A percentile compares a stretch with the other conserved stretches of the same genome.
Conservation (phyloP, 2,888 invertebrate genomes). For the Apamea anceps region DNA sequence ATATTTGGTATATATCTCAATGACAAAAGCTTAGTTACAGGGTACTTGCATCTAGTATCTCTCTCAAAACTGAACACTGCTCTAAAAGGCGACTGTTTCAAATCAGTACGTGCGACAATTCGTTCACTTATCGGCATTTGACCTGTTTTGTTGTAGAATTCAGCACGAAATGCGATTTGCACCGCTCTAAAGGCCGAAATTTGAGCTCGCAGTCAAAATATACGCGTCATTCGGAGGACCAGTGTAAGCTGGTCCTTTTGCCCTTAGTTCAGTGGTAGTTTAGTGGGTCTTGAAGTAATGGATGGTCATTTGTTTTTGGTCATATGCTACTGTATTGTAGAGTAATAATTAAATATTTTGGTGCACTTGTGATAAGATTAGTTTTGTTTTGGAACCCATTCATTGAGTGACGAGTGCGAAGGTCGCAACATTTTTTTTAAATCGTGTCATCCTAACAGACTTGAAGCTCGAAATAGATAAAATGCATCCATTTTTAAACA, state of each 20-base stretch:
- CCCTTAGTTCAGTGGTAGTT: background rate
- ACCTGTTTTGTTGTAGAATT: slow-evolving; percentile 76
- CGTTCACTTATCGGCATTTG: slow-evolving; percentile 70
- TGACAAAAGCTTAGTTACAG: background rate
- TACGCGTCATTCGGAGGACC: slow-evolving; percentile 54
- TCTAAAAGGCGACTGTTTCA: slow-evolving; percentile 44
- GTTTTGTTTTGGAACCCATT: slow-evolving; percentile 29
- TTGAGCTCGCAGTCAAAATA: slow-evolving; percentile 76
- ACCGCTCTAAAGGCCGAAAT: slow-evolving; percentile 71
- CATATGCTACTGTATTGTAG: slow-evolving; percentile 21
- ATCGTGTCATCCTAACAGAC: background rate
- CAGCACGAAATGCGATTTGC: slow-evolving; percentile 79
- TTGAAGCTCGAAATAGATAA: background rate
- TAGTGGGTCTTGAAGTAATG: slow-evolving; percentile 14
- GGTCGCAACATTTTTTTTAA: background rate
- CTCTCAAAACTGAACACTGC: background rate
- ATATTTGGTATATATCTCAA: too few species aligned
- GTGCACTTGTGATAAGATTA: slow-evolving; percentile 47
- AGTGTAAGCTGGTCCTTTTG: slow-evolving; percentile 16
- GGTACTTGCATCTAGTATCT: slow-evolving; percentile 4
- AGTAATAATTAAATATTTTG: slow-evolving; percentile 32
- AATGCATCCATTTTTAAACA: background rate
- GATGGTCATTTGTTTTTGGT: slow-evolving; percentile 21
- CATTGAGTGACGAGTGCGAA: background rate
- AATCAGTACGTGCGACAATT: slow-evolving; percentile 64